These are phyloP conservation scores for Oryzias celebensis DNA, from an alignment of 2,113 vertebrate genomes.

Conservation along the genomic window DNA sequence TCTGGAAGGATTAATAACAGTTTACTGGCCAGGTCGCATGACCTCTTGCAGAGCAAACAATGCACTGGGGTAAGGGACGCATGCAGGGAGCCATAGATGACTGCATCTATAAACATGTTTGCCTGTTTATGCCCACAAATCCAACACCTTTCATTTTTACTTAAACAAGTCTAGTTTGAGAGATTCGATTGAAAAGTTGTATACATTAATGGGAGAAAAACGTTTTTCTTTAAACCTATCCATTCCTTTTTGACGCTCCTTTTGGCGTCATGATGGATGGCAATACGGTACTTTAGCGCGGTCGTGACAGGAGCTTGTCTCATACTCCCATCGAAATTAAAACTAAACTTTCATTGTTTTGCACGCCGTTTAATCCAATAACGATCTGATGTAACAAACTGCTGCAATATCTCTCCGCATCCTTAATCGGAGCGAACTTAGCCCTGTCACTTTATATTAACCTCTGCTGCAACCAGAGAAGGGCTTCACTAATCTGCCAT, in stretches of 20 bases:
- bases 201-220: neutral
- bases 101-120: too few species aligned
- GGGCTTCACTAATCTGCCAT: slow-evolving; percentile 91
- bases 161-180: slow-evolving; percentile 13
- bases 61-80: slow-evolving; percentile 28
- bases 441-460: slow-evolving; percentile 99
- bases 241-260: slow-evolving; percentile 32
- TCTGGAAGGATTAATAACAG: slow-evolving; percentile 65
- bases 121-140: too few species aligned
- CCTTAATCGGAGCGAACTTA: slow-evolving; percentile 98
- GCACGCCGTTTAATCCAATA: slow-evolving; percentile 94
- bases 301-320: slow-evolving; percentile 74
- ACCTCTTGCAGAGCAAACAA: slow-evolving; percentile 54
- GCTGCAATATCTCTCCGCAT: slow-evolving; percentile 94
- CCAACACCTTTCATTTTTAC: neutral
- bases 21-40: slow-evolving; percentile 62
- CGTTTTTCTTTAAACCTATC: slow-evolving; percentile 13
- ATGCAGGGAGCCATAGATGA: too few species aligned
- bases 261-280: slow-evolving; percentile 41
- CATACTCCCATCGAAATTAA: slow-evolving; percentile 81
- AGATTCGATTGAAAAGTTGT: slow-evolving; percentile 9
- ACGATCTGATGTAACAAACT: slow-evolving; percentile 91
- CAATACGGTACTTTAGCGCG: slow-evolving; percentile 61
- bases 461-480: slow-evolving; percentile 96
- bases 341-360: slow-evolving; percentile 95